Base-by-base conservation (phyloP, 2,888 invertebrate species). In the Dyspetes luteomarginatus region DNA sequence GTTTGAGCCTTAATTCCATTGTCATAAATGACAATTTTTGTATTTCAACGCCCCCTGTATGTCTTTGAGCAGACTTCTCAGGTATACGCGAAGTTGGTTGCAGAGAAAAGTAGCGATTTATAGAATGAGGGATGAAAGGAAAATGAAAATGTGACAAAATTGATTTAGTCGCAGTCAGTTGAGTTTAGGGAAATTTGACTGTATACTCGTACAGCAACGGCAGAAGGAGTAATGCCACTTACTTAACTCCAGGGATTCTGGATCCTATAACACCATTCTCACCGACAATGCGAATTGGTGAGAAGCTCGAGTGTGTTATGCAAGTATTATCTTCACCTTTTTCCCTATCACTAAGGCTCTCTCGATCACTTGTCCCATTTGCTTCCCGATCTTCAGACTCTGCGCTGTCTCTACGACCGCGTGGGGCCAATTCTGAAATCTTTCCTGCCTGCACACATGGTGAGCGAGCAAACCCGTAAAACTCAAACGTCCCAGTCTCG, bases 231-330 rank as follows among this genome's bases (percentile, higher is more conserved):
- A 52, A 67, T 30, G 72, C 72, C 76, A 81, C 76, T 81, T 81
- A 81, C 80, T 81, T 76, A 76, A 76, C 76, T 76, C 58, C 62
- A 30, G 36, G 45, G 62, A 62, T 50, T 22, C 30, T 28, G 45
- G 62, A 62, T 58, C 50, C 72, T 80, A 76, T 81, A 81, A 81
- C 80, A 81, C 65, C n/a, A 71, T 67, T 80, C 72, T 36, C 72
- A 17, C n/a, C 80, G 72, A 76, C 80, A 76, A 76, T 73, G 76
- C 62, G 36, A 62, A 81, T 48, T 72, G 52, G 45, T 56, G 28
- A 52, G 65, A 67, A 68, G 30, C 67, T 50, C 48, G 52, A 22
- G 62, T 48, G 64, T 55, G 62, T 64, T 64, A 73, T 76, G 55
- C 68, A 69, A 73, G 77, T 69, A 77, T 73, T 77, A 77, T 77